phyloP scores from a whole-genome alignment of 2,113 vertebrate species.

The Ceyx margarethae region DNA sequence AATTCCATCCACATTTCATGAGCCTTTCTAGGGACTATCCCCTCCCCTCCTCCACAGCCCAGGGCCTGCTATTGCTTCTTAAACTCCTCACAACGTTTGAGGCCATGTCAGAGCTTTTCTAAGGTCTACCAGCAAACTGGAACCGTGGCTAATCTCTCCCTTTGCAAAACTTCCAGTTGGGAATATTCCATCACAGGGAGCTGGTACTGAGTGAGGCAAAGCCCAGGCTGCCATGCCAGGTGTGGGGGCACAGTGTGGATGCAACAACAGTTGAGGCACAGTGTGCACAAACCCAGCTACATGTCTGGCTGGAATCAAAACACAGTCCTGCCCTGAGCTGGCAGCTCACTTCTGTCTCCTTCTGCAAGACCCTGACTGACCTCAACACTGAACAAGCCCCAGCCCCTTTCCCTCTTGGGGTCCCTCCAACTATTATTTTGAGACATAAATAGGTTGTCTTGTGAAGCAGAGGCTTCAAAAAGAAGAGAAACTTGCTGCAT shows the following conservation, averaged over 20 bases:
- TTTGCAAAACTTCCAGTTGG: not conserved
- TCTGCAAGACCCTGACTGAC: constrained; percentile 16
- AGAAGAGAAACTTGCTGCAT: constrained; percentile 45
- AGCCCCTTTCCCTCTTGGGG: not conserved
- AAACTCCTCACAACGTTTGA: not conserved
- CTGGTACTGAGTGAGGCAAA: not conserved
- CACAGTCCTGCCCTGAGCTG: not conserved
- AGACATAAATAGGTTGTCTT: not conserved
- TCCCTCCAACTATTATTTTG: not conserved
- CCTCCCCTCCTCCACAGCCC: not conserved
- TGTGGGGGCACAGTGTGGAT: not conserved
- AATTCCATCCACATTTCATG: not conserved
- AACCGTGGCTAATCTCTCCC: not conserved
- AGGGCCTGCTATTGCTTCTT: not conserved
- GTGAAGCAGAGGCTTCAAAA: not conserved
- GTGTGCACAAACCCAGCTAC: not conserved
- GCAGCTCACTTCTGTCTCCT: not conserved
- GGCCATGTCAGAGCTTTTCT: not conserved
- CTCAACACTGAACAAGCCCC: not conserved
- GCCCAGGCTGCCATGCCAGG: not conserved
- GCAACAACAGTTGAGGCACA: not conserved
- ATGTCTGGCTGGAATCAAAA: not conserved
- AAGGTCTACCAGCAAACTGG: not conserved
- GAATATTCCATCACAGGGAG: not conserved
- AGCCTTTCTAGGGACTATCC: not conserved